Percentiles rank a stretch among this genome's conserved stretches.
Evolutionary conservation across 1,140 invertebrate genomes (phyloP).

Genomic region (Carposina sasakii): DNA sequence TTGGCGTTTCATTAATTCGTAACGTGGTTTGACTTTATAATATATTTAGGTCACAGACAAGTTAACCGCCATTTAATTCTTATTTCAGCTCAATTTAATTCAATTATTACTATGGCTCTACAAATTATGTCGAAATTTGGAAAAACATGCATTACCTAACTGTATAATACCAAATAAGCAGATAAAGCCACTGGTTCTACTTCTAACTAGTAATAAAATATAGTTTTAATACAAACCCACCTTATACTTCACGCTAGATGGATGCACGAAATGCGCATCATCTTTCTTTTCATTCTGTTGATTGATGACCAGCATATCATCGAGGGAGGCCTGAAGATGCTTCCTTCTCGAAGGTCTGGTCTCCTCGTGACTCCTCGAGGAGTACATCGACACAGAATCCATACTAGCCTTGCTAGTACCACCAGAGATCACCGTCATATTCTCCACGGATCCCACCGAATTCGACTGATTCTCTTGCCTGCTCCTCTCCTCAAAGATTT

Average conservation of each 20-base stretch:
- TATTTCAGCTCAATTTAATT: no score
- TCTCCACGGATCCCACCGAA: conserved; percentile 58
- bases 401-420: conserved; percentile 57
- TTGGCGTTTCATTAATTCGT: no score
- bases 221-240: conserved; percentile 22
- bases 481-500: conserved; percentile 53
- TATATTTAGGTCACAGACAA: no score
- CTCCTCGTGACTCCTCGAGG: conserved; percentile 70
- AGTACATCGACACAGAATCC: conserved; percentile 72
- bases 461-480: conserved; percentile 36
- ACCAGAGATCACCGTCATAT: conserved; percentile 59
- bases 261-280: conserved; percentile 62
- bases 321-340: conserved; percentile 60
- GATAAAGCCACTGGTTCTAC: neutral
- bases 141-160: neutral
- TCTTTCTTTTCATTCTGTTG: conserved; percentile 48
- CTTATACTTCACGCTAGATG: conserved; percentile 58
- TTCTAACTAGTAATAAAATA: neutral
- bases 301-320: conserved; percentile 65
- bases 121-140: no score
- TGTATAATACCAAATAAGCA: neutral
- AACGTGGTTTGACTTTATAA: no score
- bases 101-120: no score
- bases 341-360: conserved; percentile 40
- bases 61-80: no score